Evolutionary conservation across 2,113 vertebrate genomes (phyloP).

Genomic region (Oreotragus oreotragus): DNA sequence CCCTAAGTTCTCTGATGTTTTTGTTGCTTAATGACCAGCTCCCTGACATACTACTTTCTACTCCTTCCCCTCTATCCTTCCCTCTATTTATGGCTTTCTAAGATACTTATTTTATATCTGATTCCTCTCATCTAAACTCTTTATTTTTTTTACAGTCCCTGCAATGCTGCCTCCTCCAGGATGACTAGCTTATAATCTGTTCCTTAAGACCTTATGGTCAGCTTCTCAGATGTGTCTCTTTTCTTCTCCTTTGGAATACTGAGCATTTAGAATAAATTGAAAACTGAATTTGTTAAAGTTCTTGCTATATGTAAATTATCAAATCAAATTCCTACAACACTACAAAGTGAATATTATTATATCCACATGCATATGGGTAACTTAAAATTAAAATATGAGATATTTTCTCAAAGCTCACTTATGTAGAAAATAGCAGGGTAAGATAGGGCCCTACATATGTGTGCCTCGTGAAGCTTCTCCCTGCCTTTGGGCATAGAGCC

Average conservation of each 20-base stretch:
- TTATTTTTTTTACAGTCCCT: not conserved
- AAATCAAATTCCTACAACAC: not conserved
- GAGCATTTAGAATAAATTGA: not conserved
- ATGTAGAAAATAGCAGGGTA: not conserved
- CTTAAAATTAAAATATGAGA: not conserved
- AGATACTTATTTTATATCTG: not conserved
- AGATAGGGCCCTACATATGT: not conserved
- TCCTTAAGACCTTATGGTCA: not conserved
- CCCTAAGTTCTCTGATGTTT: not conserved
- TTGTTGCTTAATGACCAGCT: not conserved
- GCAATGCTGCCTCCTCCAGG: not conserved
- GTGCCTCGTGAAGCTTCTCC: not conserved
- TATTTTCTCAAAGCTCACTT: not conserved
- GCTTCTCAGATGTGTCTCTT: not conserved
- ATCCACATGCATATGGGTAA: not conserved
- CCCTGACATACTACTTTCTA: not conserved
- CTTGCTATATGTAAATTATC: not conserved
- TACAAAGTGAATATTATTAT: not conserved
- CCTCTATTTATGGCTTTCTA: not conserved
- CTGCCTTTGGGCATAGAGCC: not conserved
- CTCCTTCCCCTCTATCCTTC: not conserved
- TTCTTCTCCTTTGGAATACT: not conserved
- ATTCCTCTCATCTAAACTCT: not conserved
- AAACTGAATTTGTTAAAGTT: not conserved
- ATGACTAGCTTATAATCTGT: not conserved